A percentile compares a stretch with the other conserved stretches of the same genome.
Conservation (phyloP, 2,113 vertebrate genomes). For the Hydrochoerus hydrochaeris region DNA sequence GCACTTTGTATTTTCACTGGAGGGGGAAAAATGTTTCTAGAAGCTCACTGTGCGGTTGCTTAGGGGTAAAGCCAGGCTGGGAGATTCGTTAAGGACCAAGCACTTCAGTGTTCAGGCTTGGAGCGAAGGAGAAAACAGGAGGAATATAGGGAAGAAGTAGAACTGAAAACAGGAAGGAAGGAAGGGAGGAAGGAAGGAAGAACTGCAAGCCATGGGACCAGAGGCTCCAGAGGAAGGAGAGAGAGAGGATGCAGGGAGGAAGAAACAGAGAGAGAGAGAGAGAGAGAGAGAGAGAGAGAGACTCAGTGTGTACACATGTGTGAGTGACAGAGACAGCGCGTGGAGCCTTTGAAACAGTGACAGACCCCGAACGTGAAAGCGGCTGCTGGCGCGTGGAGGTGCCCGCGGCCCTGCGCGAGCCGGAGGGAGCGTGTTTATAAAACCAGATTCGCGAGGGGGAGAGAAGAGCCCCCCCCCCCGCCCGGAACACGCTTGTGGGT, state of each 20-base stretch:
- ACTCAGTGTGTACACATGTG: neutral
- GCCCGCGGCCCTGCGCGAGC: neutral
- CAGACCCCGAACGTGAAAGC: slow-evolving; percentile 53
- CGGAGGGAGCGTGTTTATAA: slow-evolving; percentile 1
- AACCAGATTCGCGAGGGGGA: slow-evolving; percentile 23
- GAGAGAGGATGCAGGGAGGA: too few relatives aligned
- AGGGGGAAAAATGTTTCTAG: slow-evolving; percentile 16
- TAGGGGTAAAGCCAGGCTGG: neutral
- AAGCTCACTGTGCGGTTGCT: slow-evolving; percentile 53
- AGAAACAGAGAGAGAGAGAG: neutral
- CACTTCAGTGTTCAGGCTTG: slow-evolving; percentile 35
- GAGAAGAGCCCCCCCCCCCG: too few relatives aligned
- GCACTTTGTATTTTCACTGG: slow-evolving; percentile 47
- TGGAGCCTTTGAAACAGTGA: slow-evolving; percentile 43
- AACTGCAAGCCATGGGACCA: neutral
- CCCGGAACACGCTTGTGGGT: slow-evolving; percentile 28
- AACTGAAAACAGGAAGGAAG: neutral
- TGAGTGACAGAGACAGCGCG: slow-evolving; percentile 49
- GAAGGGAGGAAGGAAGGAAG: neutral
- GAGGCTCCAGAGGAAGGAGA: too few relatives aligned
- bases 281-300: neutral
- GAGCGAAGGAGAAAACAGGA: neutral
- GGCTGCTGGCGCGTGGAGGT: neutral
- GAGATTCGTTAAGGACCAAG: slow-evolving; percentile 46
- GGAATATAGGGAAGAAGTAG: neutral